Conservation (phyloP, 2,797 vertebrate genomes). For the Pyrocephalus nanus region DNA sequence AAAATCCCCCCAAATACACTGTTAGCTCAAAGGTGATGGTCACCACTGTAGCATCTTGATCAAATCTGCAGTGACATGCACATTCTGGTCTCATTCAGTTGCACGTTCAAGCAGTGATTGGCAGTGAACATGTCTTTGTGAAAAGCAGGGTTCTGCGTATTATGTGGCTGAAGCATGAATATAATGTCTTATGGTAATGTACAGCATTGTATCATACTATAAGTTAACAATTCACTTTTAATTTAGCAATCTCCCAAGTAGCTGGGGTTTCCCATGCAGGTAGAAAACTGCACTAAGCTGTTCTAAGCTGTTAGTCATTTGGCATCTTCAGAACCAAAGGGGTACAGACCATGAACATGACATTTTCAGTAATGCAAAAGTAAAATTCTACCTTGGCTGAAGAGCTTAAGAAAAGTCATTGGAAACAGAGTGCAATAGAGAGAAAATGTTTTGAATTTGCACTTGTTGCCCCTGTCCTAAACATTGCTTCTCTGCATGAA, state of each 20-base stretch:
- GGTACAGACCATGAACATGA: background rate
- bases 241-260: accelerated
- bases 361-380: background rate
- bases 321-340: background rate
- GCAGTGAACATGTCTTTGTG: background rate
- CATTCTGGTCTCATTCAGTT: background rate
- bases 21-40: background rate
- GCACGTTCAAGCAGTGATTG: background rate
- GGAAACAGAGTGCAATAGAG: background rate
- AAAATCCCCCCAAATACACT: background rate
- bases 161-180: background rate
- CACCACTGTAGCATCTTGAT: background rate
- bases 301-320: background rate
- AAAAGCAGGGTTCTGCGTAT: background rate
- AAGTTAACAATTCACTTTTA: background rate
- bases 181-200: background rate
- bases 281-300: background rate
- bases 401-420: background rate
- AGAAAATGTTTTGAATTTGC: background rate
- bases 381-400: background rate
- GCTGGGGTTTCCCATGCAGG: background rate
- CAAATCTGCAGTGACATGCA: background rate
- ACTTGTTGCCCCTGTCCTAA: background rate
- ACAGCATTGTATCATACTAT: background rate
- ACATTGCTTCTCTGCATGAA: background rate